Percentiles rank a stretch among this genome's conserved stretches.
phyloP scores from a whole-genome alignment of 2,888 invertebrate species.

The Octodonta nipae region DNA sequence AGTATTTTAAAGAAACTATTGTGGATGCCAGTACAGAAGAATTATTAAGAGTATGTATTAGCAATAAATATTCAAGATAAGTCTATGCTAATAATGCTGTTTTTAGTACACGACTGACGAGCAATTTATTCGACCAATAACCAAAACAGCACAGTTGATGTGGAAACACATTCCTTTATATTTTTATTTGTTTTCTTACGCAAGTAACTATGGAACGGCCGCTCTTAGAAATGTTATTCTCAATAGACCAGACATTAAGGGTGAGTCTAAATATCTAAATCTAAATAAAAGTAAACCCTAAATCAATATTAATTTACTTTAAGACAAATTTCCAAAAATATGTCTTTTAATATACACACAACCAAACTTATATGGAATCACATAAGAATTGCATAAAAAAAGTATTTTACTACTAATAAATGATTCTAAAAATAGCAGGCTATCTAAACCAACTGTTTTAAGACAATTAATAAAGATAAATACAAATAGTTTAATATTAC shows the following conservation, averaged over 20 bases:
- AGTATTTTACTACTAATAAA: no score
- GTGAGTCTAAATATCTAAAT: constrained; percentile 4
- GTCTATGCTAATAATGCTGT: background rate
- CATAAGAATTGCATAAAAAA: no score
- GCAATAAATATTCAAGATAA: background rate
- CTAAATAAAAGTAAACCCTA: background rate
- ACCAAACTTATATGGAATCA: no score
- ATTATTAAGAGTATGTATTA: constrained; percentile 11
- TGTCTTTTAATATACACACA: no score
- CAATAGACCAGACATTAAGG: background rate
- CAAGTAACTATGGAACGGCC: constrained; percentile 7
- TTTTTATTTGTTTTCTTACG: constrained; percentile 13
- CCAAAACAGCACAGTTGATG: constrained; percentile 12
- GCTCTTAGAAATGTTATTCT: constrained; percentile 4
- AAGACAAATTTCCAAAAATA: no score
- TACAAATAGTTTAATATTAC: no score
- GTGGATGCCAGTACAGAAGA: constrained; percentile 9
- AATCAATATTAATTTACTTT: background rate
- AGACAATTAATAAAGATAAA: no score
- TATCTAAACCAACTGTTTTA: no score
- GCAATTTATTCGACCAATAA: constrained; percentile 10
- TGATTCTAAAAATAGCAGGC: no score
- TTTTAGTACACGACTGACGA: constrained; percentile 11
- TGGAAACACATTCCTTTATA: constrained; percentile 11
- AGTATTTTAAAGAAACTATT: constrained; percentile 9